A percentile compares a stretch with the other conserved stretches of the same genome.
Conservation (phyloP, 2,888 invertebrate species). For the Clunio marinus region DNA sequence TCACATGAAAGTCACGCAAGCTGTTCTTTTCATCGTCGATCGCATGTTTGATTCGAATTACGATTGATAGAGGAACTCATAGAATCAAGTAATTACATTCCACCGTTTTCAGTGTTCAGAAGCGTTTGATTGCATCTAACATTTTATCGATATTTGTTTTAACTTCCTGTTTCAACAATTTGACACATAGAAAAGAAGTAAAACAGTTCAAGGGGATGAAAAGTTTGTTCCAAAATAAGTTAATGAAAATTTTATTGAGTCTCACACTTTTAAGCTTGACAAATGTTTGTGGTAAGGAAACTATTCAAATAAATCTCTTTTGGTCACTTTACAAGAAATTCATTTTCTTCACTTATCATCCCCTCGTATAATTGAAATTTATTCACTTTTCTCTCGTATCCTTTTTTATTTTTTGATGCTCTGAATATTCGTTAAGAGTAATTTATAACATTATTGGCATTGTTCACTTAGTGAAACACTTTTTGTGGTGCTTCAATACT, state of each 20-base stretch:
- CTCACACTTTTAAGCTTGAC: too few relatives aligned
- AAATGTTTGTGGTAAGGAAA: not conserved
- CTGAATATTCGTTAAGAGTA: not conserved
- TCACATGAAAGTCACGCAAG: conserved; percentile 3
- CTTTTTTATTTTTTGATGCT: not conserved
- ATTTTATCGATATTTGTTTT: not conserved
- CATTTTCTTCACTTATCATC: too few relatives aligned
- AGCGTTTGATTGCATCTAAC: too few relatives aligned
- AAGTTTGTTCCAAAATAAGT: too few relatives aligned
- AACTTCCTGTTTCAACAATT: too few relatives aligned
- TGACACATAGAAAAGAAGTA: too few relatives aligned
- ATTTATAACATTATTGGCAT: conserved; percentile 3
- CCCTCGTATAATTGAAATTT: conserved; percentile 6
- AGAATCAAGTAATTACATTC: conserved; percentile 11
- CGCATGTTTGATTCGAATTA: conserved; percentile 8
- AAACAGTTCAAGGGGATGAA: too few relatives aligned
- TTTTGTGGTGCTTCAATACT: not conserved
- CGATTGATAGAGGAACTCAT: not conserved
- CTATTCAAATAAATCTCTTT: too few relatives aligned
- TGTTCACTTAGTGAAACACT: conserved; percentile 1
- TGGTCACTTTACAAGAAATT: too few relatives aligned
- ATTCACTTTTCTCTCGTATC: not conserved
- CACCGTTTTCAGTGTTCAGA: too few relatives aligned
- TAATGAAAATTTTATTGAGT: too few relatives aligned
- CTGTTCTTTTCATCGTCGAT: not conserved